A percentile compares a stretch with the other conserved stretches of the same genome.
Evolutionary conservation across 2,888 invertebrate species (phyloP).

Genomic region (Eumacrocentrus americanus): DNA sequence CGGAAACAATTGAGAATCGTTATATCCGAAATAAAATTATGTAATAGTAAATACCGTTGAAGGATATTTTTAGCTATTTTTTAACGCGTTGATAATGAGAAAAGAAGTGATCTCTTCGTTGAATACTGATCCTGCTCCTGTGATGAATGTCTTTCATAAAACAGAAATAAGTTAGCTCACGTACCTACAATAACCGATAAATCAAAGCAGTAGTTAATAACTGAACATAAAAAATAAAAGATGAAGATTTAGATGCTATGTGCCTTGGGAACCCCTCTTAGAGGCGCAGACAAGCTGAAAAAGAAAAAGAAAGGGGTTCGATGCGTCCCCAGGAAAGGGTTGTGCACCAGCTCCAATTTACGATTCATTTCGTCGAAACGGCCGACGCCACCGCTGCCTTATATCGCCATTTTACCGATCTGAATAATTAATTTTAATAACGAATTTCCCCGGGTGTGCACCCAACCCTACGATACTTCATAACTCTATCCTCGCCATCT

Average conservation of each 20-base stretch:
- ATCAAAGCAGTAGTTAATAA: too few species aligned
- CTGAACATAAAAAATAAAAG: too few species aligned
- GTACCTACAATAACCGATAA: too few species aligned
- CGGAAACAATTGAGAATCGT: conserved; percentile 18
- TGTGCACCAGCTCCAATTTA: conserved; percentile 57
- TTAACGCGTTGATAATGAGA: too few species aligned
- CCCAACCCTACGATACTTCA: conserved; percentile 14
- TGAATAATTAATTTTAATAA: conserved; percentile 61
- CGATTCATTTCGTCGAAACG: conserved; percentile 59
- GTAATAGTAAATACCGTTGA: too few species aligned
- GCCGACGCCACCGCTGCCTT: conserved; percentile 53
- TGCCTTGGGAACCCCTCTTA: too few species aligned
- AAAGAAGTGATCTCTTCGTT: too few species aligned
- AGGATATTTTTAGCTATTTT: too few species aligned
- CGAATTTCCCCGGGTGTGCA: conserved; percentile 48
- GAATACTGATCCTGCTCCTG: too few species aligned
- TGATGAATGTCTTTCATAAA: too few species aligned
- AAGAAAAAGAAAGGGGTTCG: conserved; percentile 30
- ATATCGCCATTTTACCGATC: conserved; percentile 59
- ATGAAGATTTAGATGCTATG: too few species aligned
- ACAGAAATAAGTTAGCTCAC: too few species aligned
- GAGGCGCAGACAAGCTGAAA: conserved; percentile 18
- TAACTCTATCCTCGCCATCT: conserved; percentile 23
- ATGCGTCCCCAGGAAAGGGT: conserved; percentile 35
- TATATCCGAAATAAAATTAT: background rate